Evolutionary conservation across 1,140 invertebrate species (phyloP).

Genomic region (Hycleus phaleratus): DNA sequence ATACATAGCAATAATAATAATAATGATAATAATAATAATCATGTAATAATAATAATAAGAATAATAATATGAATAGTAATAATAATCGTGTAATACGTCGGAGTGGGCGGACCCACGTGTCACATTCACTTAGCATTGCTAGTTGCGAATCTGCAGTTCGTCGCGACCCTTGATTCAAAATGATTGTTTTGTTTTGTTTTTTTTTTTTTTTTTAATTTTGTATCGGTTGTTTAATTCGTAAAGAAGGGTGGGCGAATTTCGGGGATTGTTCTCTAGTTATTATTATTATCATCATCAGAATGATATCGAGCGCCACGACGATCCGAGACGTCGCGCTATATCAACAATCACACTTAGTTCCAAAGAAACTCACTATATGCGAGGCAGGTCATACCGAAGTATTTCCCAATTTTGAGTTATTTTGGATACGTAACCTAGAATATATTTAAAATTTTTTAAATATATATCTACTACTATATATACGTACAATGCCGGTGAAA

Average conservation of each 20-base stretch:
- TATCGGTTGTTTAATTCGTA: too few relatives aligned
- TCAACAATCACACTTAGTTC: conserved; percentile 62
- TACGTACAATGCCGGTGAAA: conserved; percentile 42
- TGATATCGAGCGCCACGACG: conserved; percentile 1
- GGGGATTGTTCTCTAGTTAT: neutral
- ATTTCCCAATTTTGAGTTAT: conserved; percentile 60
- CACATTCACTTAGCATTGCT: conserved; percentile 40
- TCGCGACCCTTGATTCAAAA: conserved; percentile 17
- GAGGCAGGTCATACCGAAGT: conserved; percentile 56
- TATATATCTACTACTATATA: conserved; percentile 43
- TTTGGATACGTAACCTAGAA: conserved; percentile 56
- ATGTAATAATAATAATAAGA: conserved; percentile 30
- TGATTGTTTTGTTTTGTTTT: too few relatives aligned
- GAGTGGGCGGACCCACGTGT: conserved; percentile 30
- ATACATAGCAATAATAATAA: conserved; percentile 34
- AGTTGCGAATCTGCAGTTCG: conserved; percentile 16
- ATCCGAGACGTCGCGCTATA: conserved; percentile 30
- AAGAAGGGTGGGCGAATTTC: conserved; percentile 1
- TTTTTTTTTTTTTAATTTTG: too few relatives aligned
- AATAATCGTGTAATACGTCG: conserved; percentile 43
- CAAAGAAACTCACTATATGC: conserved; percentile 63
- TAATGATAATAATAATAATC: conserved; percentile 33
- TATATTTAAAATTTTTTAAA: conserved; percentile 44
- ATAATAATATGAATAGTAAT: conserved; percentile 43
- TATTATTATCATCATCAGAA: neutral